Percentiles rank a stretch among this genome's conserved stretches.
Conservation (phyloP, 2,113 vertebrate species). For the Megaceryle torquata region DNA sequence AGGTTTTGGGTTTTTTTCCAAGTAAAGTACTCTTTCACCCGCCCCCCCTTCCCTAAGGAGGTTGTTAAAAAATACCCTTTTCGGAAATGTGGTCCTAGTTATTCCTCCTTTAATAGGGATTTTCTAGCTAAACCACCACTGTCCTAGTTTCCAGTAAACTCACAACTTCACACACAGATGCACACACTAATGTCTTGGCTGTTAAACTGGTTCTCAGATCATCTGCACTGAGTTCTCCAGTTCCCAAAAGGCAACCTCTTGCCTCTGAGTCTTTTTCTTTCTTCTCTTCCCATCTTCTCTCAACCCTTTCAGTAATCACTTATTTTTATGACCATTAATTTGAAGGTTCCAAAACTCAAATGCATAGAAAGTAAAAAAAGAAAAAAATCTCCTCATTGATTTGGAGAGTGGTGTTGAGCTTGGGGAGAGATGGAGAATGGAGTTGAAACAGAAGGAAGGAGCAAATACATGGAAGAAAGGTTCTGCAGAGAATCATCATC, state of each 20-base stretch:
- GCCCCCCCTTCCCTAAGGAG: not conserved
- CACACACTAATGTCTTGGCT: not conserved
- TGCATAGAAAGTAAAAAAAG: not conserved
- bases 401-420: not conserved
- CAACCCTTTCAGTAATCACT: not conserved
- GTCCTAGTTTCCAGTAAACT: constrained; percentile 27
- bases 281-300: not conserved
- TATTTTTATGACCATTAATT: constrained; percentile 25
- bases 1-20: not conserved
- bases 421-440: not conserved
- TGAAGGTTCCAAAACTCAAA: not conserved
- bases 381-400: not conserved
- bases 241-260: not conserved
- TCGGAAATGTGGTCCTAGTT: not conserved
- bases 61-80: not conserved
- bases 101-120: not conserved
- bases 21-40: not conserved
- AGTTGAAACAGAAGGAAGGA: constrained; percentile 3
- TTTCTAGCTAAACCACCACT: constrained; percentile 18
- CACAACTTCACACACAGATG: not conserved
- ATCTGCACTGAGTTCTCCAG: not conserved
- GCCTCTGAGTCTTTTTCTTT: not conserved
- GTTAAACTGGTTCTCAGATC: constrained; percentile 5
- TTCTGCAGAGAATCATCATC: not conserved
- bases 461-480: not conserved